Evolutionary conservation across 2,888 invertebrate genomes (phyloP), one percentile per base, ranked within the genome.

Genomic region (Heliconius cydno): DNA sequence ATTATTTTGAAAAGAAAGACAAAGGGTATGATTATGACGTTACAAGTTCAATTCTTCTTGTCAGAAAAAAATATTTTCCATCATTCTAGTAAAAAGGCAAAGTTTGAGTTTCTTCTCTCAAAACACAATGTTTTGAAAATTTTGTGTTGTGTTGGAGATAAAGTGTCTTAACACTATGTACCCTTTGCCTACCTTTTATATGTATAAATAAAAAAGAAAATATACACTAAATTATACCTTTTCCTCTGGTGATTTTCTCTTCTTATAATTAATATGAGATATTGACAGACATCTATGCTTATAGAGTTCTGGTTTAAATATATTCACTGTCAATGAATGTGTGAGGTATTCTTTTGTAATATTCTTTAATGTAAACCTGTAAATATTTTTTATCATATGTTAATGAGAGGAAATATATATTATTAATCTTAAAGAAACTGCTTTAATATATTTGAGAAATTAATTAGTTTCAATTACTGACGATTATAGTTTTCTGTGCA

Each of bases 241-340:
- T 90, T 97, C 96, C 85, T 96, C 96, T 0, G 92, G 93, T 52
- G 96, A 94, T 94, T 95, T 96, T 83, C 96, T 92, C 85, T 96
- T 96, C 86, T 97, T 97, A 65, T 88, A 94, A 80, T 88, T 89
- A 6, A 90, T 82, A 83, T 90, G 84, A 86, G 95, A 87, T 79
- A 91, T 80, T 12, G 93, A 91, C 9, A 93, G 82, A 38, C 87
- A 86, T 84, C 92, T 89, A 22, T 78, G 81, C 15, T 67, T 81
- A 22, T 72, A 19, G 15, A 82, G 25, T 63, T 82, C 77, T 60
- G 80, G 76, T 70, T 75, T 57, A 38, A 84, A 73, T 71, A 82
- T 76, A 67, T 87, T 89, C 9, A 82, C 81, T 7, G 83, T 83
- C 76, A 78, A 66, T 1, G 86, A 75, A 84, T 89, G 85, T 52